Conservation (phyloP, 2,797 vertebrate genomes). For the Sarcophilus harrisii region DNA sequence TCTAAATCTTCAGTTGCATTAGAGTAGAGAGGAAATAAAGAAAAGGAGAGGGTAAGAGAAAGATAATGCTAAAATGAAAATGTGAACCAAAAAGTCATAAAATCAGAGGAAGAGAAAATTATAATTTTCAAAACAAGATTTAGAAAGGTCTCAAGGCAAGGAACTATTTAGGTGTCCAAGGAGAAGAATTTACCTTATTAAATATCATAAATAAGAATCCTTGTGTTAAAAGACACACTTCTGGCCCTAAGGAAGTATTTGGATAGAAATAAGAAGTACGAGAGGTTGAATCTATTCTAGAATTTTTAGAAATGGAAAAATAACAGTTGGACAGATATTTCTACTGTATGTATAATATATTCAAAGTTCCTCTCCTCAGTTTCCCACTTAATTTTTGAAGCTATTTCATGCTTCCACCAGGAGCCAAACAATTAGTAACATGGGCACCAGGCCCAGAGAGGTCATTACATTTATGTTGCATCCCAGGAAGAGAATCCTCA, state of each 20-base stretch:
- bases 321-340: background rate
- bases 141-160: background rate
- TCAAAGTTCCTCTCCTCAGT: background rate
- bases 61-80: background rate
- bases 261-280: slow-evolving; percentile 17
- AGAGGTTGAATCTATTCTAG: background rate
- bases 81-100: background rate
- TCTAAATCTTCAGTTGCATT: background rate
- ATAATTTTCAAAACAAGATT: background rate
- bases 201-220: background rate
- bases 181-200: background rate
- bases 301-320: slow-evolving; percentile 11
- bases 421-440: slow-evolving; percentile 26
- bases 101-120: background rate
- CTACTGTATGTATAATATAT: background rate
- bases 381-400: background rate
- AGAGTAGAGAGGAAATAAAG: background rate
- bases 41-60: background rate
- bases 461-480: background rate
- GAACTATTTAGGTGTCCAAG: background rate
- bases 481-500: slow-evolving; percentile 22
- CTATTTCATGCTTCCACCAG: background rate
- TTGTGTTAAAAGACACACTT: background rate
- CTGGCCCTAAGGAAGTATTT: background rate
- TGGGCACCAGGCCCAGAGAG: slow-evolving; percentile 4